Percentiles rank a stretch among this genome's conserved stretches.
Conservation (phyloP, 2,888 invertebrate species). For the Dryomyza anilis region DNA sequence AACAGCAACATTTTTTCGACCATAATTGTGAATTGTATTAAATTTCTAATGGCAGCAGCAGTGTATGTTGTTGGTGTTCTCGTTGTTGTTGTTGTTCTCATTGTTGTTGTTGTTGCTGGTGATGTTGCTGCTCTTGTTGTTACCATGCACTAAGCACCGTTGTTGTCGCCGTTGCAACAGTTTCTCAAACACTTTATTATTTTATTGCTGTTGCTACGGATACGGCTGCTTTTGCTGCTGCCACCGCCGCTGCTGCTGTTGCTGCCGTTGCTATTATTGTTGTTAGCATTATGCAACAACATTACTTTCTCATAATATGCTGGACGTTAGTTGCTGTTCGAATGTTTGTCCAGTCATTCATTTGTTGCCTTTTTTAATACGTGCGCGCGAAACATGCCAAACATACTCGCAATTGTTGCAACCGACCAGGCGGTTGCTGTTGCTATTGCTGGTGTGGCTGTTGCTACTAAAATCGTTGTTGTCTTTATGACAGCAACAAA, state of each 20-base stretch:
- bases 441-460: background rate
- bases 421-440: background rate
- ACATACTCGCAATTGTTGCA: background rate
- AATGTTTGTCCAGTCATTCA: background rate
- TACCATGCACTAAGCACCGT: background rate
- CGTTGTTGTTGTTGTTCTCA: background rate
- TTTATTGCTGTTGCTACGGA: background rate
- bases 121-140: background rate
- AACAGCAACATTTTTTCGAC: background rate
- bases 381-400: background rate
- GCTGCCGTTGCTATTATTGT: background rate
- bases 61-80: background rate
- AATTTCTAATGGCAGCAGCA: background rate
- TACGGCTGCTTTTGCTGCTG: background rate
- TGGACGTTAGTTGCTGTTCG: background rate
- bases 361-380: background rate
- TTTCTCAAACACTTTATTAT: background rate
- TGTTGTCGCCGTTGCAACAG: background rate
- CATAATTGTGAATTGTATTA: background rate
- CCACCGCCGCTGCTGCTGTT: background rate
- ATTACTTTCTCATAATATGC: background rate
- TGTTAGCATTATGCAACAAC: background rate
- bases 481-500: too few species aligned
- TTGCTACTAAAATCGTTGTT: background rate
- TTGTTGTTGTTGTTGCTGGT: background rate